Base-by-base conservation (phyloP, 35 echinoderm and acorn worm species). In the Strongylocentrotus purpuratus region DNA sequence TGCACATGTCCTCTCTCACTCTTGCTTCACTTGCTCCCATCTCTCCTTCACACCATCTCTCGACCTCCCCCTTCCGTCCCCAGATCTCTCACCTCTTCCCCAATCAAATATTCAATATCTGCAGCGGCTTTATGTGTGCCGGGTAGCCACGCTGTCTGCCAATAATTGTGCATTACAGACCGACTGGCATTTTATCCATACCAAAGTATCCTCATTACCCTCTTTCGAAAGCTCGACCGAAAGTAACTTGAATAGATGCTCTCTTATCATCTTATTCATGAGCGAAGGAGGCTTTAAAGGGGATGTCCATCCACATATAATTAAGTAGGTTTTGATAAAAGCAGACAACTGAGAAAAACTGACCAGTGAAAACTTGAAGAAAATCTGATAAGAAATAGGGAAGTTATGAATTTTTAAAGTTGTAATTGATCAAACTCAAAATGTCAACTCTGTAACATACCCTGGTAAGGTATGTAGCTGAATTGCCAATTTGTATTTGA, bases 81-180 rank as follows among this genome's bases (percentile, higher is more conserved):
- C 28, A 78, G 65, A 78, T 78, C 65, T 78, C 22, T 22, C 65
- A 78, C 65, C 65, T 78, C 65, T 22, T 28, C 0, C 5, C 65
- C 20, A 78, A 78, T 78, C 65, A 78, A 78, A 78, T 78, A 78
- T 78, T 78, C 65, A 78, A 78, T 78, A 78, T 78, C 65, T 78
- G 7, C 20, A 78, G 20, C 65, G n/a, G 65, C 65, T 78, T 78
- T 78, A 78, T 78, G 65, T 78, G 65, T 78, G 65, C 22, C 18
- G 65, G 25, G 65, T 78, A 78, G 65, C 20, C 65, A 78, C 20
- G 28, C 65, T 78, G 65, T 78, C 65, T 78, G 22, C 65, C 28
- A 78, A 28, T 78, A 78, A 78, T 78, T 78, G 20, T n/a, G 65
- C 28, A 78, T 78, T 78, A 78, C 65, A 78, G 65, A 78, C 22